Conservation (phyloP, 2,797 vertebrate species). For the Poeciliopsis turneri region DNA sequence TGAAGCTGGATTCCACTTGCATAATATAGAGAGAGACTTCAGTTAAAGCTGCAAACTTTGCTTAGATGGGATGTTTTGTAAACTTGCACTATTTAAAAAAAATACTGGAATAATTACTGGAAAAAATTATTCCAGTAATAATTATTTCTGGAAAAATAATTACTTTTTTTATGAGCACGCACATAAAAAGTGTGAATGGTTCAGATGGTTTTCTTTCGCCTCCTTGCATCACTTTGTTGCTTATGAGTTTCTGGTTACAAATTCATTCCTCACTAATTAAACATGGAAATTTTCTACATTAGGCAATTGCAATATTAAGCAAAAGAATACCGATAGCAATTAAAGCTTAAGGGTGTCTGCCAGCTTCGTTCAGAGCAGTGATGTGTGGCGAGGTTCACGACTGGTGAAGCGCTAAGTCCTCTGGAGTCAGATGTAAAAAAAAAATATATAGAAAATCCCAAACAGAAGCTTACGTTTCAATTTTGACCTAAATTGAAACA, state of each 20-base stretch:
- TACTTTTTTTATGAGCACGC: not conserved
- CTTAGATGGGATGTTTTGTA: not conserved
- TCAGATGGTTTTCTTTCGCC: not conserved
- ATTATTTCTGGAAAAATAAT: too few species aligned
- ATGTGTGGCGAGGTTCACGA: not conserved
- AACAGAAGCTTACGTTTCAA: too few species aligned
- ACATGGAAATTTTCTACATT: not conserved
- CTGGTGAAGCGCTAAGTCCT: too few species aligned
- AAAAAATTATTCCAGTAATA: not conserved
- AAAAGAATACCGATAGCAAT: not conserved
- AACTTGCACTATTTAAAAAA: not conserved
- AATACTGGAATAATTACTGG: not conserved
- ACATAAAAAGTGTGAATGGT: not conserved
- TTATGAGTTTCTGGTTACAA: not conserved
- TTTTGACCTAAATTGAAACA: too few species aligned
- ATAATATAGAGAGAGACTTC: not conserved
- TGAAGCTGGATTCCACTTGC: not conserved
- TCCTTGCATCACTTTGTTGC: not conserved
- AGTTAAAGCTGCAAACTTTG: not conserved
- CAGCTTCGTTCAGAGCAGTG: not conserved
- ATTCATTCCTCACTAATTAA: not conserved
- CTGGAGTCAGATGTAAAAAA: too few species aligned
- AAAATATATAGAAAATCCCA: too few species aligned
- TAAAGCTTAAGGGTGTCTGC: too few species aligned
- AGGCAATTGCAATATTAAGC: not conserved